phyloP scores from a whole-genome alignment of 2,888 invertebrate species.

The Pediacus dermestoides region DNA sequence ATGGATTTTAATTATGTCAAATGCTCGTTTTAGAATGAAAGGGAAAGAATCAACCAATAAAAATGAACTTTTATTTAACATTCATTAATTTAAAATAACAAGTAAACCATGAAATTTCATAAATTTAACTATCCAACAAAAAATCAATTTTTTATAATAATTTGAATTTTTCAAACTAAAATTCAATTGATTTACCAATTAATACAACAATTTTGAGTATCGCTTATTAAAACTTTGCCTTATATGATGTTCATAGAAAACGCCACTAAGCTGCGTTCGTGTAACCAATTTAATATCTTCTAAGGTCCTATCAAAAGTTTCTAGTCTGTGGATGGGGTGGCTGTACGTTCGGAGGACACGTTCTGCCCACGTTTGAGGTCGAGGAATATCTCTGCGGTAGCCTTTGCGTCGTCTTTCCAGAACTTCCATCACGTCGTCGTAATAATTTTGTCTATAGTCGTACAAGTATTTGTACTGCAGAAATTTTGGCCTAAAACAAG shows the following conservation, averaged over 20 bases:
- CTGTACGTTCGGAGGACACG: conserved; percentile 65
- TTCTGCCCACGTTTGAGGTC: conserved; percentile 78
- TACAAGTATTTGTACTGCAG: conserved; percentile 75
- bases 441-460: conserved; percentile 77
- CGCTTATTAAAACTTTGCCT: conserved; percentile 69
- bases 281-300: conserved; percentile 51
- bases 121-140: too few relatives aligned
- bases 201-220: conserved; percentile 46
- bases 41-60: too few relatives aligned
- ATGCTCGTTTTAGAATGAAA: too few relatives aligned
- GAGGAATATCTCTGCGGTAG: conserved; percentile 59
- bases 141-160: too few relatives aligned
- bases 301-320: conserved; percentile 29
- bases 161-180: too few relatives aligned
- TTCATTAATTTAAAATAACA: too few relatives aligned
- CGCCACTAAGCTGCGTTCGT: conserved; percentile 61
- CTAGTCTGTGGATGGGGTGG: conserved; percentile 40
- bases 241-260: conserved; percentile 64
- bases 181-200: too few relatives aligned
- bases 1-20: too few relatives aligned
- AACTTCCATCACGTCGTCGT: conserved; percentile 75
- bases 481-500: conserved; percentile 62
- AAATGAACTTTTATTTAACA: too few relatives aligned
- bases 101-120: too few relatives aligned
- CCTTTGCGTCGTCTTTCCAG: conserved; percentile 69